A percentile compares a stretch with the other conserved stretches of the same genome.
phyloP scores from a whole-genome alignment of 1,140 invertebrate genomes.

The Drosophila mayri region DNA sequence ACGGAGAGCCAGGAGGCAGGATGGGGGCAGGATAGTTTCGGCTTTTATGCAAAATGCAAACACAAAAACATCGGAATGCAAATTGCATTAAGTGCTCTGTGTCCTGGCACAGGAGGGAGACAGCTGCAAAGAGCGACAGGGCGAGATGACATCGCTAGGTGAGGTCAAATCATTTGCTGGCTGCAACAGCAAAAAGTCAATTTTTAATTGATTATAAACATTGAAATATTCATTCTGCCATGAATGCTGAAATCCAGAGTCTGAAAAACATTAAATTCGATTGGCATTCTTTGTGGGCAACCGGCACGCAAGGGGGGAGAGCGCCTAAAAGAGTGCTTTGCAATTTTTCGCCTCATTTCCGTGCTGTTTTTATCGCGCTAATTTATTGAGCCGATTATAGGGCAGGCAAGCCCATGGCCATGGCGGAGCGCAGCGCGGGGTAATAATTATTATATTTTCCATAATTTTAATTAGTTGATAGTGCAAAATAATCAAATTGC shows the following conservation, averaged over 20 bases:
- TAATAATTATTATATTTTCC: conserved; percentile 55
- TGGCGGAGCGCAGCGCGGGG: neutral
- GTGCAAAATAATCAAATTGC: conserved; percentile 52
- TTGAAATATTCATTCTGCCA: conserved; percentile 35
- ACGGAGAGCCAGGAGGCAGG: neutral
- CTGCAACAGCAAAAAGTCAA: conserved; percentile 40
- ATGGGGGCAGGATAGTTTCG: conserved; percentile 23
- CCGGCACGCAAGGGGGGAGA: conserved; percentile 2
- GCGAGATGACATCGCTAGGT: conserved; percentile 23
- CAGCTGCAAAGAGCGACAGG: neutral
- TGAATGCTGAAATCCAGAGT: conserved; percentile 1
- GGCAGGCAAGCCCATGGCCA: conserved; percentile 7
- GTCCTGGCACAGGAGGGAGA: conserved; percentile 13
- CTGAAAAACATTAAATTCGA: conserved; percentile 37
- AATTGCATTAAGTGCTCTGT: conserved; percentile 70
- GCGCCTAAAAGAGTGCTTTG: conserved; percentile 28
- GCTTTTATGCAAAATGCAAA: conserved; percentile 50
- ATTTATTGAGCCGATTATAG: conserved; percentile 61
- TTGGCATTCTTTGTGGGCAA: conserved; percentile 35
- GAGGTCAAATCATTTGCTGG: conserved; percentile 44
- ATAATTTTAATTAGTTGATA: conserved; percentile 64
- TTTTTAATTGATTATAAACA: conserved; percentile 57
- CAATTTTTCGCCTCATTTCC: conserved; percentile 52
- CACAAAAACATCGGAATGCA: conserved; percentile 61
- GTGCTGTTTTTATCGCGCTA: conserved; percentile 36